Percentiles rank a stretch among this genome's conserved stretches.
These are phyloP conservation scores for Corythornis madagascariensis DNA, from an alignment of 2,113 vertebrate species.

Conservation along the genomic window DNA sequence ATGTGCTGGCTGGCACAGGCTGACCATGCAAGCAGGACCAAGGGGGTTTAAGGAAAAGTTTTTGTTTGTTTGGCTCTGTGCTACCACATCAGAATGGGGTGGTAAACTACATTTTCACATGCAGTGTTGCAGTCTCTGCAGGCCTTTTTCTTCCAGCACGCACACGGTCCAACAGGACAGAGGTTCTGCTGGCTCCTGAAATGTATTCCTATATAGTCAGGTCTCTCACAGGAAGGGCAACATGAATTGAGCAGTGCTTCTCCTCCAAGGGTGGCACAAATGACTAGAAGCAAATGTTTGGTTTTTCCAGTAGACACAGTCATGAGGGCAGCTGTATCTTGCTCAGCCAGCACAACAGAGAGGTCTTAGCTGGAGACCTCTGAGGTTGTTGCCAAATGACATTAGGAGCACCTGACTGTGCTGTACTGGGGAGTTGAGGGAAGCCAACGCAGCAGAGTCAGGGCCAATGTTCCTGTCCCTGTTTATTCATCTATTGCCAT, in stretches of 20 bases:
- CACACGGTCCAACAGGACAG: not conserved
- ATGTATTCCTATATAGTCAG: not conserved
- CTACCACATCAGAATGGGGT: rapidly evolving
- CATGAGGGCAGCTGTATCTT: not conserved
- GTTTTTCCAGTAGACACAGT: not conserved
- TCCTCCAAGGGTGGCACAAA: not conserved
- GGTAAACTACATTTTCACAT: not conserved
- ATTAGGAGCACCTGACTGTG: not conserved
- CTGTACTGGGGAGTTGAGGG: not conserved
- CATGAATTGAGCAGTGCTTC: rapidly evolving
- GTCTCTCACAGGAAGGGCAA: not conserved
- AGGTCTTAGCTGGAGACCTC: not conserved
- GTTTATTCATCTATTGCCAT: not conserved
- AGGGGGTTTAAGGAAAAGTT: not conserved
- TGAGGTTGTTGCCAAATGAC: not conserved
- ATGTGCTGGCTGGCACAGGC: not conserved
- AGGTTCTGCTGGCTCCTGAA: rapidly evolving
- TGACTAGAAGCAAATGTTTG: not conserved
- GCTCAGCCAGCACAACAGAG: not conserved
- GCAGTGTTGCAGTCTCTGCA: not conserved
- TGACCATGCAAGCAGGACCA: not conserved
- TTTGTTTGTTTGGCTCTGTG: not conserved
- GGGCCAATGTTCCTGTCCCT: not conserved
- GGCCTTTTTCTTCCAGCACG: not conserved
- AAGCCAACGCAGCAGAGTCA: not conserved